These are phyloP conservation scores for Drosophila orosa DNA, from an alignment of 1,140 invertebrate genomes.

Conservation along the genomic window DNA sequence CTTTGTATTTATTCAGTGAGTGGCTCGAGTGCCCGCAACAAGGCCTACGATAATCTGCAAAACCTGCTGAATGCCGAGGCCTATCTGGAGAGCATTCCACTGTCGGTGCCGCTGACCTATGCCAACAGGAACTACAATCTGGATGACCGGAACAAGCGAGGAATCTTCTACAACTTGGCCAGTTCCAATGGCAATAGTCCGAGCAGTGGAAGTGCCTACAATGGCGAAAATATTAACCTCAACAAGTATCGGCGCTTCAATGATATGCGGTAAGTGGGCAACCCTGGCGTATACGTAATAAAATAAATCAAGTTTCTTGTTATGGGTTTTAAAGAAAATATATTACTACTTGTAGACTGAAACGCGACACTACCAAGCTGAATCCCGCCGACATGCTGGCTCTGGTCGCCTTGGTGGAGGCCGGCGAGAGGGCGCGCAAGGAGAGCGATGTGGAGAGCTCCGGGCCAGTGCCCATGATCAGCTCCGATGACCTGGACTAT, in stretches of 20 bases:
- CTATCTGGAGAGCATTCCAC: slow-evolving; percentile 73
- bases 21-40: slow-evolving; percentile 58
- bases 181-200: slow-evolving; percentile 15
- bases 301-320: neutral
- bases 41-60: slow-evolving; percentile 81
- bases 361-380: slow-evolving; percentile 77
- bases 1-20: slow-evolving; percentile 17
- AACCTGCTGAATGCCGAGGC: slow-evolving; percentile 78
- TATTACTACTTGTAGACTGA: slow-evolving; percentile 48
- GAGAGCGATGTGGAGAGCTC: slow-evolving; percentile 69
- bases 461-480: slow-evolving; percentile 49
- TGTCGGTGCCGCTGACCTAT: slow-evolving; percentile 73
- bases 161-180: slow-evolving; percentile 67
- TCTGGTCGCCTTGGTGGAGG: slow-evolving; percentile 79
- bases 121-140: slow-evolving; percentile 77
- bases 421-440: slow-evolving; percentile 78
- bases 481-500: slow-evolving; percentile 67
- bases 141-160: slow-evolving; percentile 78
- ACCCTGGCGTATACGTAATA: slow-evolving; percentile 26
- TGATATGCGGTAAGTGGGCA: slow-evolving; percentile 74
- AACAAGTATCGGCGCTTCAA: slow-evolving; percentile 74
- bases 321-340: no score
- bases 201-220: slow-evolving; percentile 29
- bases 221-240: slow-evolving; percentile 63
- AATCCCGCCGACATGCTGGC: slow-evolving; percentile 82